Evolutionary conservation across 2,888 invertebrate species (phyloP).

Genomic region (Abrostola triplasia): DNA sequence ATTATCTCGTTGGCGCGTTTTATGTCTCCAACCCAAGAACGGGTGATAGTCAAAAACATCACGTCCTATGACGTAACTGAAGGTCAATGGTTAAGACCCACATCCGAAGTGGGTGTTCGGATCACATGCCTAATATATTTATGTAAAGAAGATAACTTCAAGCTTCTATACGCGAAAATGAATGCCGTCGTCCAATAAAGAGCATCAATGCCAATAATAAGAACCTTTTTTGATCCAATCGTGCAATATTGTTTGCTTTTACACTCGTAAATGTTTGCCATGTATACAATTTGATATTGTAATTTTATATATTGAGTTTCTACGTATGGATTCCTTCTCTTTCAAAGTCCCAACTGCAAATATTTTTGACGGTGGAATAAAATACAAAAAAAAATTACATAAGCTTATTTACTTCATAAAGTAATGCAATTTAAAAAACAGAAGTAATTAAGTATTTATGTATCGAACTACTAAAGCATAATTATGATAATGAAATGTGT

Average conservation of each 20-base stretch:
- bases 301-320: constrained; percentile 5
- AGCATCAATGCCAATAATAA: neutral
- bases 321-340: neutral
- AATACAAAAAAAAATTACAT: too few relatives aligned
- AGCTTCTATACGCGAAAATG: neutral
- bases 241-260: neutral
- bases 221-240: neutral
- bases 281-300: neutral
- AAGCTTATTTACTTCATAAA: too few relatives aligned
- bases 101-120: too few relatives aligned
- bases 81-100: too few relatives aligned
- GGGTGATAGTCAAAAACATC: too few relatives aligned
- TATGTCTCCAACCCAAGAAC: too few relatives aligned
- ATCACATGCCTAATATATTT: neutral
- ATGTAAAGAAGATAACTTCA: neutral
- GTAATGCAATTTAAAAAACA: too few relatives aligned
- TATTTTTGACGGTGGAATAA: neutral
- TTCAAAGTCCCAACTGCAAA: neutral
- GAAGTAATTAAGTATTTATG: too few relatives aligned
- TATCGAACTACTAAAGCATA: too few relatives aligned
- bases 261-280: neutral
- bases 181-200: neutral
- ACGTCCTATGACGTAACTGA: too few relatives aligned
- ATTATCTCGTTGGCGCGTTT: too few relatives aligned
- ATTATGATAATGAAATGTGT: neutral